phyloP scores from a whole-genome alignment of 2,113 vertebrate species.

The Meleagris gallopavo region DNA sequence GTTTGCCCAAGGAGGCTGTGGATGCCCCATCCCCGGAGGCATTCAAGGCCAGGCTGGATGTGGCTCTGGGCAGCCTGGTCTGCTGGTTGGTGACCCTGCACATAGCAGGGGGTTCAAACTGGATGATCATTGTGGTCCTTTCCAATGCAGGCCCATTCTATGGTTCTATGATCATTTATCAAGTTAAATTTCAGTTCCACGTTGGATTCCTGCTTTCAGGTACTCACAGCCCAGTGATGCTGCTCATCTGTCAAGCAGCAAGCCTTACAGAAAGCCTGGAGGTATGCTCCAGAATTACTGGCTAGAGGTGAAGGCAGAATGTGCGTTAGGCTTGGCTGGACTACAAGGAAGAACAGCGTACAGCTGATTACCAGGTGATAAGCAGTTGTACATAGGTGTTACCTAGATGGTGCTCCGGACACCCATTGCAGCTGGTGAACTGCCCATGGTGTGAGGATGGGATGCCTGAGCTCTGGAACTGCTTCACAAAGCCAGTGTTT shows the following conservation, averaged over 20 bases:
- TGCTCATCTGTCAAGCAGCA: background rate
- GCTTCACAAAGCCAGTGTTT: background rate
- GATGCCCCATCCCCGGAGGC: no score
- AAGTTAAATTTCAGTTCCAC: background rate
- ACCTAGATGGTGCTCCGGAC: background rate
- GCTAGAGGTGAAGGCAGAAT: background rate
- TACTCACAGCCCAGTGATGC: background rate
- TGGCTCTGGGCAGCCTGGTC: no score
- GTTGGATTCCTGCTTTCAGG: background rate
- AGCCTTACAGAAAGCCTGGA: background rate
- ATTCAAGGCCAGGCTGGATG: no score
- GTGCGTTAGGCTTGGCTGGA: background rate
- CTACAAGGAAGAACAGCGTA: background rate
- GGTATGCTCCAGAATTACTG: background rate
- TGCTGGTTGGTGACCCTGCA: no score
- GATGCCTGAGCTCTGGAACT: background rate
- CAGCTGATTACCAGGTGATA: background rate
- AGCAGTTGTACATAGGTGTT: fast-evolving
- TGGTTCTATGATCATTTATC: background rate
- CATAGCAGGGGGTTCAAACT: no score
- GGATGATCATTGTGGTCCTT: no score
- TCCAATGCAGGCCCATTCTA: no score
- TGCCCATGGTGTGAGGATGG: background rate
- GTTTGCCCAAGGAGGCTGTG: no score
- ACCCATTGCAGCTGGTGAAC: background rate